A percentile compares a stretch with the other conserved stretches of the same genome.
Conservation (phyloP, 2,888 invertebrate genomes). For the Nowickia ferox region DNA sequence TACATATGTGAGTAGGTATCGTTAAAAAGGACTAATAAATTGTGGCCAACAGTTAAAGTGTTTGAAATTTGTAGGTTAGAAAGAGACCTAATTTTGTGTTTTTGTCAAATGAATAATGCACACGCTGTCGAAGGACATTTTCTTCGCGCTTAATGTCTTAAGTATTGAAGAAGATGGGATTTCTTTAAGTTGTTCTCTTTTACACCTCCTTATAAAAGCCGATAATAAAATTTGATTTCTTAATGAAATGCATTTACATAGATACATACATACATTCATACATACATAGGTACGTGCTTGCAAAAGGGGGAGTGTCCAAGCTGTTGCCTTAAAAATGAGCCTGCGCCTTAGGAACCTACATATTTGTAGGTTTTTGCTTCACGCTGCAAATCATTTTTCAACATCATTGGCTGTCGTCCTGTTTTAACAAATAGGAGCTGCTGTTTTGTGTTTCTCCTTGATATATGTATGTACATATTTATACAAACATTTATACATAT, state of each 20-base stretch:
- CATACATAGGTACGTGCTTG: background rate
- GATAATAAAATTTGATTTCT: constrained; percentile 28
- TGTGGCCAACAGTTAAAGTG: constrained; percentile 55
- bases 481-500: too few relatives aligned
- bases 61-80: constrained; percentile 55
- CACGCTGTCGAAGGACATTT: background rate
- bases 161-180: constrained; percentile 16
- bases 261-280: background rate
- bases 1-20: background rate
- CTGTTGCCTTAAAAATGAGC: constrained; percentile 63
- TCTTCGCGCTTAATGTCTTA: constrained; percentile 21
- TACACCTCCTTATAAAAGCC: constrained; percentile 61
- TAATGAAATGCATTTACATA: constrained; percentile 48
- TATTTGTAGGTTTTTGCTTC: constrained; percentile 51
- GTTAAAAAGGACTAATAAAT: constrained; percentile 62
- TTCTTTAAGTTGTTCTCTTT: constrained; percentile 58
- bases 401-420: constrained; percentile 67
- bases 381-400: constrained; percentile 52
- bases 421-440: constrained; percentile 64
- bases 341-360: constrained; percentile 70
- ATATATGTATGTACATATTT: background rate
- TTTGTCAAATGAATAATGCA: background rate
- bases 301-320: constrained; percentile 65
- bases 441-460: background rate
- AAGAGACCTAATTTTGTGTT: constrained; percentile 62